These are phyloP conservation scores for Elysia crispata DNA, from an alignment of 2,888 invertebrate species.

Conservation along the genomic window DNA sequence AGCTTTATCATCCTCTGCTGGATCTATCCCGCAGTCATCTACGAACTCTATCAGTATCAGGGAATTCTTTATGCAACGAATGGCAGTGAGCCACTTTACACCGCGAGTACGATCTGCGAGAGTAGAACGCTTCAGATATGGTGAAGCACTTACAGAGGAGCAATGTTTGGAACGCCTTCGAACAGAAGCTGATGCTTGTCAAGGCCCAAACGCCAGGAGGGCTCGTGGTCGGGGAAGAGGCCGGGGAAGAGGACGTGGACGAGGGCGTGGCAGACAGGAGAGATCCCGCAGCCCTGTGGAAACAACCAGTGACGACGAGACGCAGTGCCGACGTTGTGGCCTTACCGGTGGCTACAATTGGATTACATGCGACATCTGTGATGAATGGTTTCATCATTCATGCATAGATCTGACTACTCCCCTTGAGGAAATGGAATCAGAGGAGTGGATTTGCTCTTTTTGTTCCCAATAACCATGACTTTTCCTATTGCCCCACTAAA, in stretches of 20 bases:
- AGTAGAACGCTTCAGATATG: constrained; percentile 1
- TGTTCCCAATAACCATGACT: too few relatives aligned
- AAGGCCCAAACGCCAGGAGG: neutral
- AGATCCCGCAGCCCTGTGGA: neutral
- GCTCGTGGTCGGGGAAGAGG: neutral
- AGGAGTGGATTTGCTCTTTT: too few relatives aligned
- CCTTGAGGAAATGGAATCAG: too few relatives aligned
- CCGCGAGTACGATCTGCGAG: constrained; percentile 3
- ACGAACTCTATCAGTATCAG: too few relatives aligned
- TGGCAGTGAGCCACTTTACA: constrained; percentile 1
- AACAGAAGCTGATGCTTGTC: constrained; percentile 11
- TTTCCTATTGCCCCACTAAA: too few relatives aligned
- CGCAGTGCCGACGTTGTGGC: constrained; percentile 1
- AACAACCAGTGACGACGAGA: constrained; percentile 1
- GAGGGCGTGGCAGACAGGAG: constrained; percentile 3
- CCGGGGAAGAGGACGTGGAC: neutral
- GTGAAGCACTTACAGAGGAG: constrained; percentile 1
- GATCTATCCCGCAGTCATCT: too few relatives aligned
- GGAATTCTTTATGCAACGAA: constrained; percentile 9
- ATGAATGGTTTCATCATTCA: too few relatives aligned
- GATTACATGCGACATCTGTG: too few relatives aligned
- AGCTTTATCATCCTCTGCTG: too few relatives aligned
- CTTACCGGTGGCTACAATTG: constrained; percentile 1
- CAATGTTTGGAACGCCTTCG: neutral
- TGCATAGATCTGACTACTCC: too few relatives aligned